A percentile compares a stretch with the other conserved stretches of the same genome.
phyloP scores from a whole-genome alignment of 2,888 invertebrate species.

The Thumatha senex region DNA sequence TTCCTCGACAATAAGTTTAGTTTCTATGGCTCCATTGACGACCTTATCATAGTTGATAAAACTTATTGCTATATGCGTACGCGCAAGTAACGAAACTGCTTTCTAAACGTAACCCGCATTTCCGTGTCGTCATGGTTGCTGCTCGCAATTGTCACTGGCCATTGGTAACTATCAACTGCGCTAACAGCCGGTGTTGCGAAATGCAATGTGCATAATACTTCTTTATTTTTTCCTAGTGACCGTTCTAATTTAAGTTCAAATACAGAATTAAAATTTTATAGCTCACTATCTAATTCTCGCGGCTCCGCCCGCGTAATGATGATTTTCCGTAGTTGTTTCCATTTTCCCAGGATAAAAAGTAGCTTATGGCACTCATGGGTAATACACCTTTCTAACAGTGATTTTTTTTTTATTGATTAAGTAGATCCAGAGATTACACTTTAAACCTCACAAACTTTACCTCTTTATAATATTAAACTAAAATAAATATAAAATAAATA shows the following conservation, averaged over 20 bases:
- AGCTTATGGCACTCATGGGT: too few relatives aligned
- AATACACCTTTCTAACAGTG: too few relatives aligned
- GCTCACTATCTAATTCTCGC: too few relatives aligned
- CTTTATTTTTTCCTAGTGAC: background rate
- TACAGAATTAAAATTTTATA: background rate
- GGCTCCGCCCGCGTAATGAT: too few relatives aligned
- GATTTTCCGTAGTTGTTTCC: too few relatives aligned
- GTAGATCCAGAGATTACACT: too few relatives aligned
- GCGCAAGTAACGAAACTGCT: conserved; percentile 41
- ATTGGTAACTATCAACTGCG: conserved; percentile 3
- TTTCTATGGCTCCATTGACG: background rate
- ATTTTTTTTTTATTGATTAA: too few relatives aligned
- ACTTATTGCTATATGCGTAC: conserved; percentile 26
- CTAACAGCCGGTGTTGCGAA: conserved; percentile 7
- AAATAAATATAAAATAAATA: too few relatives aligned
- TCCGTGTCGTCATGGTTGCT: conserved; percentile 54
- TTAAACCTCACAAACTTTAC: too few relatives aligned
- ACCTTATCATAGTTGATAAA: conserved; percentile 13
- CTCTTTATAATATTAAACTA: too few relatives aligned
- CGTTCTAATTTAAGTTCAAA: background rate
- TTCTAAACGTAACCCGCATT: conserved; percentile 57
- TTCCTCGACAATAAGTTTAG: too few relatives aligned
- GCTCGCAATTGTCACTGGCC: conserved; percentile 40
- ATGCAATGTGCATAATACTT: conserved; percentile 4
- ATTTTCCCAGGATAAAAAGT: too few relatives aligned